Evolutionary conservation across 1,140 invertebrate genomes (phyloP).

Genomic region (Drosophila gunungcola): DNA sequence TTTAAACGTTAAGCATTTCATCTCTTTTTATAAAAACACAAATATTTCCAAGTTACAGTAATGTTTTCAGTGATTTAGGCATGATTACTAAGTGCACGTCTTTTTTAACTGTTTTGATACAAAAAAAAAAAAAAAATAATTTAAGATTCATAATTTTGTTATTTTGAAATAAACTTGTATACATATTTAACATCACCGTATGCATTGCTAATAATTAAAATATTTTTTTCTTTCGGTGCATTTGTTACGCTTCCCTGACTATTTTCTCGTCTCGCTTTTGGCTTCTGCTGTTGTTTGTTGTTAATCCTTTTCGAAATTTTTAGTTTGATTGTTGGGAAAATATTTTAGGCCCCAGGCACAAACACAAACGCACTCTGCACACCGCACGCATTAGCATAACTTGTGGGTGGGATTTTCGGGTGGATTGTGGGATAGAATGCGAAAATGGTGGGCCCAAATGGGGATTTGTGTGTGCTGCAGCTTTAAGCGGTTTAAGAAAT

Average conservation of each 20-base stretch:
- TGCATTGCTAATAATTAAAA: no score
- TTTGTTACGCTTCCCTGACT: constrained; percentile 15
- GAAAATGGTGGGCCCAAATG: not conserved
- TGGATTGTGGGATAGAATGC: constrained; percentile 9
- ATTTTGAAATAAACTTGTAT: no score
- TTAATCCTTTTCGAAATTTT: constrained; percentile 78
- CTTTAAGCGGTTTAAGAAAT: constrained; percentile 22
- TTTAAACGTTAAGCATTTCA: no score
- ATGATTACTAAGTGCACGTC: no score
- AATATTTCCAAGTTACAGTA: no score
- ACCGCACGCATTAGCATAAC: constrained; percentile 64
- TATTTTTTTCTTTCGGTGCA: constrained; percentile 7
- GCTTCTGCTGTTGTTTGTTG: constrained; percentile 32
- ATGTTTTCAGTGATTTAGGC: no score
- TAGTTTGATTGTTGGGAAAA: constrained; percentile 79
- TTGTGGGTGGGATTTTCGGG: not conserved
- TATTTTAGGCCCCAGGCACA: constrained; percentile 64
- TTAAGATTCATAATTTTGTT: no score
- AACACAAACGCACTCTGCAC: constrained; percentile 13
- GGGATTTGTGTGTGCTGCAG: constrained; percentile 9
- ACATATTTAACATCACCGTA: no score
- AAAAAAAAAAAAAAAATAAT: no score
- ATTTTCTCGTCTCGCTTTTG: constrained; percentile 14
- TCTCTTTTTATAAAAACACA: no score
- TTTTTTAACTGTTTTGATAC: no score